Base-by-base conservation (phyloP, 1,140 invertebrate species). In the Ostrea denselamellosa region DNA sequence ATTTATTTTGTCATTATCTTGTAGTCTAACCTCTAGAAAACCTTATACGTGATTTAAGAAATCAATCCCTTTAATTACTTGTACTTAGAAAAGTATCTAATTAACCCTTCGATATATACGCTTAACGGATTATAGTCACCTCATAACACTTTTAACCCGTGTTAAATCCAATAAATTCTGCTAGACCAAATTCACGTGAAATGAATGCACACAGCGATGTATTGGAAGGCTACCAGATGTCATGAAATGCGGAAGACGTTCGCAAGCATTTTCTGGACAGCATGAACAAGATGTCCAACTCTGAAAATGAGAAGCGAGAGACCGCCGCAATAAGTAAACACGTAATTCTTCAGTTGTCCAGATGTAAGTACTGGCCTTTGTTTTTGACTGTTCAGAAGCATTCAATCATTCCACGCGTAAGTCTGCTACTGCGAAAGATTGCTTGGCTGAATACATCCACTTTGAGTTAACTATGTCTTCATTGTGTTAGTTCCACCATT, bases 331-430 rank as follows among this genome's bases (percentile, higher is more conserved):
- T 34, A 14, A 28, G 68, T 77, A 77, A 77, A 77, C 25, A 77
- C 68, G 9, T 25, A 28, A 77, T 77, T 28, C 28, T 77, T 77
- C 68, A 77, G 68, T 77, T 77, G 68, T 77, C 68, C 25, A 77
- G 68, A 77, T 77, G 68, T 77, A 77, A 77, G 68, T 77, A 77
- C 28, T 62, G 14, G 68, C 14, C 68, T 44, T 9, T 77, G 68
- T 77, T 28, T 62, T 68, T 77, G 68, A 2, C 12, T 77, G 68
- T 28, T 77, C 68, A 77, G 68, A 77, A 28, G 14, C 68, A 77
- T 77, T 12, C 22, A 28, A 34, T 77, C 68, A 77, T 77, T n/a
- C n/a, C 58, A 62, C 68, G 9, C 22, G 28, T 25, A n/a, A 77
- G 68, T 77, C 68, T 77, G 14, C 22, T 25, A 77, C 22, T 4